Conservation (phyloP, 2,888 invertebrate genomes). For the Drosophila maculinotata region DNA sequence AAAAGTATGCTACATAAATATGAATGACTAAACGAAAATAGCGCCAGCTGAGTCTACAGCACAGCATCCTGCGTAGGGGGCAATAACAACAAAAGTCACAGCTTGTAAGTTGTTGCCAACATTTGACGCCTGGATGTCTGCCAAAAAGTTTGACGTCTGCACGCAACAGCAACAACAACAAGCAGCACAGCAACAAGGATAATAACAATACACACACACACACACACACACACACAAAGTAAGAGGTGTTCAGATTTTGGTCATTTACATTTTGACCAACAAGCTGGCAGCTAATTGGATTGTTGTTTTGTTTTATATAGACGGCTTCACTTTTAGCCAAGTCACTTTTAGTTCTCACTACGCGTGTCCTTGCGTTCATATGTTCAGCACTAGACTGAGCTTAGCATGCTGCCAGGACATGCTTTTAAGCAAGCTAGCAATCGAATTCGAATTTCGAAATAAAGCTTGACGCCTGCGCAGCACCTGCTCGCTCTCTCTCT, state of each 20-base stretch:
- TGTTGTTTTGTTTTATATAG: slow-evolving; percentile 5
- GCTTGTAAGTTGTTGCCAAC: slow-evolving; percentile 44
- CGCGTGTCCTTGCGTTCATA: slow-evolving; percentile 72
- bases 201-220: slow-evolving; percentile 23
- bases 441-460: slow-evolving; percentile 64
- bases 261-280: slow-evolving; percentile 33
- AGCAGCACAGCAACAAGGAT: slow-evolving; percentile 18
- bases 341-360: slow-evolving; percentile 27
- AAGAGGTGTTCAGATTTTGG: slow-evolving; percentile 10
- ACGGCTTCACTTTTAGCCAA: slow-evolving; percentile 48
- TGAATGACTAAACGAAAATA: slow-evolving; percentile 62
- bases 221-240: slow-evolving; percentile 15
- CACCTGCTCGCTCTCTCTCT: slow-evolving; percentile 13
- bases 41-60: slow-evolving; percentile 39
- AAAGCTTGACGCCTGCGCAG: slow-evolving; percentile 49
- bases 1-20: slow-evolving; percentile 63
- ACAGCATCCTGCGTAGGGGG: slow-evolving; percentile 8
- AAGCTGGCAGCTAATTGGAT: slow-evolving; percentile 15
- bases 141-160: slow-evolving; percentile 67
- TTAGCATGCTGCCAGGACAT: slow-evolving; percentile 64
- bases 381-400: slow-evolving; percentile 80
- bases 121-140: slow-evolving; percentile 77
- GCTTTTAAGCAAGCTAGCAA: slow-evolving; percentile 55
- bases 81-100: slow-evolving; percentile 50
- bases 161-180: slow-evolving; percentile 35